Evolutionary conservation across 2,888 invertebrate genomes (phyloP), one percentile per base, ranked within the genome.

Genomic region (Orthosia incerta): DNA sequence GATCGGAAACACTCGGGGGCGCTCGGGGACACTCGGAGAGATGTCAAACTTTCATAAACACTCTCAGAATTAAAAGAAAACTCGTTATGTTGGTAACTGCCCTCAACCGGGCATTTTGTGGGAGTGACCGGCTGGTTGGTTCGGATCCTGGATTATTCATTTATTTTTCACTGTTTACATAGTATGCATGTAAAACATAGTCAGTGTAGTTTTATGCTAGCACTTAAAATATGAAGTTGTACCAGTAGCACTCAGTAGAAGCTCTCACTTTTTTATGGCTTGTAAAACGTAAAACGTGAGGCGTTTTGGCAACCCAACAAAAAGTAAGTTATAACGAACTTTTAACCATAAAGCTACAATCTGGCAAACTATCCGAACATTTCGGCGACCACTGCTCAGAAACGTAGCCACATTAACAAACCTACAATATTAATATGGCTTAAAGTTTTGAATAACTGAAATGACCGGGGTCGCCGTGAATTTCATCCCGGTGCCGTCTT

Each of bases 21-120:
- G 62, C 50, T 68, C 60, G 48, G 77, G 62, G 64, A 79, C 65
- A 59, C 60, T 66, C 63, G 26, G 64, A 63, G 60, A 55, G 72
- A 76, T 64, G 68, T 77, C 66, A 75, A 89, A 84, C 67, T 88
- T 89, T 83, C 79, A 81, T 81, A 83, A 83, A 84, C 86, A 84
- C 82, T 84, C 62, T 16, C 66, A 80, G 69, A 83, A 80, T 75
- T 80, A 83, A 80, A 84, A 83, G 79, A 72, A 77, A 84, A 83
- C 80, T 82, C 74, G 73, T 82, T 81, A 77, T 72, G 66, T 74
- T 67, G 72, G 45, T 23, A 61, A 64, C 60, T 62, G 63, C 16
- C 9, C 46, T 45, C 53, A 69, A 56, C 56, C 65, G 39, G 63
- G 39, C 4, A 18, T 39, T 71, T 57, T 59, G 16, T 56, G 18